A percentile compares a stretch with the other conserved stretches of the same genome.
Evolutionary conservation across 2,113 vertebrate species (phyloP).

Genomic region (Tinamus guttatus): DNA sequence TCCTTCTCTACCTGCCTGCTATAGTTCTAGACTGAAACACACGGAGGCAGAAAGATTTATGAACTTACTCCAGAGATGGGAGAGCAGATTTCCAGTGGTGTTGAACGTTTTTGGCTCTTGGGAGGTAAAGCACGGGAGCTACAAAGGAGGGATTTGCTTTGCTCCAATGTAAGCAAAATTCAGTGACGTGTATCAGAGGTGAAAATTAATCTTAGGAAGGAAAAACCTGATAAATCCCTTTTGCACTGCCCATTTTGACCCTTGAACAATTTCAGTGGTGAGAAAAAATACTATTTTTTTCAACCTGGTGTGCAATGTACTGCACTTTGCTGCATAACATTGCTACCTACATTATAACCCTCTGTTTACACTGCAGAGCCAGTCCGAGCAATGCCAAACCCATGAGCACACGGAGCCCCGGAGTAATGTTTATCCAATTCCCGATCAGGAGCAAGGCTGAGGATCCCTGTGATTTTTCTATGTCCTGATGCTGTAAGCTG

Average conservation of each 20-base stretch:
- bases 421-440: slow-evolving; percentile 27
- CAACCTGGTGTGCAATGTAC: neutral
- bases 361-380: slow-evolving; percentile 42
- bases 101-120: neutral
- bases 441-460: neutral
- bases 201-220: neutral
- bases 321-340: neutral
- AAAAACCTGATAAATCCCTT: neutral
- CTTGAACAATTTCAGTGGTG: neutral
- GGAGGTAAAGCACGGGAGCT: neutral
- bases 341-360: slow-evolving; percentile 14
- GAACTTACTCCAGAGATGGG: neutral
- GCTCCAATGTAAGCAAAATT: neutral
- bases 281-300: neutral
- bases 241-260: neutral
- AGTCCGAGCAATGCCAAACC: slow-evolving; percentile 37
- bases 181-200: neutral
- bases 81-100: neutral
- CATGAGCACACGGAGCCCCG: neutral
- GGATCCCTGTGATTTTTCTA: neutral
- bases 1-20: neutral
- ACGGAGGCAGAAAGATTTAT: slow-evolving; percentile 4
- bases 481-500: neutral
- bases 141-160: slow-evolving; percentile 6
- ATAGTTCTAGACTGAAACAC: neutral